These are phyloP conservation scores for Chorisops tibialis DNA, from an alignment of 2,888 invertebrate species.

Conservation along the genomic window DNA sequence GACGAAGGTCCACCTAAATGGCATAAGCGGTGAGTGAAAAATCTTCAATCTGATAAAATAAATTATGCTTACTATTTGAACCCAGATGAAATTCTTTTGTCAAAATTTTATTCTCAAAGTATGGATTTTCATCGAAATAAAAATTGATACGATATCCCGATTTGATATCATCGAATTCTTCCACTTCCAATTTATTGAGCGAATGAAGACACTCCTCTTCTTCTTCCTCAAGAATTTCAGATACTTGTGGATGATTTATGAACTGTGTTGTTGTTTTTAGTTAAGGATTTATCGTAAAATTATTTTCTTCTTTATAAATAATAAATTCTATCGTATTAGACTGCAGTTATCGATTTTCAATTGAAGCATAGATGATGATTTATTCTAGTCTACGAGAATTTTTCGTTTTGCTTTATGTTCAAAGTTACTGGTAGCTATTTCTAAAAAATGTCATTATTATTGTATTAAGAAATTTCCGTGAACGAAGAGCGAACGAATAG, in stretches of 20 bases:
- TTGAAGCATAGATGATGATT: no score
- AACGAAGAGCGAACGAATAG: no score
- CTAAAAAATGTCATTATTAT: no score
- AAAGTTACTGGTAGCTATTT: no score
- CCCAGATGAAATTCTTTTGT: slow-evolving; percentile 68
- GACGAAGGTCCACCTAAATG: slow-evolving; percentile 65
- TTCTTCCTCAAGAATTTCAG: slow-evolving; percentile 73
- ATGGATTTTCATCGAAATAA: slow-evolving; percentile 76
- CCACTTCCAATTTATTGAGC: slow-evolving; percentile 71
- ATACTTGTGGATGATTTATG: slow-evolving; percentile 82
- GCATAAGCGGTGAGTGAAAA: neutral
- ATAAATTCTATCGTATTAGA: no score
- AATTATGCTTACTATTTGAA: slow-evolving; percentile 44
- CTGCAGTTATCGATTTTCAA: no score
- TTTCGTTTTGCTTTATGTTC: no score
- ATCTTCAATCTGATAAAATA: slow-evolving; percentile 7
- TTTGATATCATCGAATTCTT: slow-evolving; percentile 84
- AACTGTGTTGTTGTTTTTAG: slow-evolving; percentile 52
- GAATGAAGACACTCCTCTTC: slow-evolving; percentile 77
- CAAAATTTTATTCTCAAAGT: slow-evolving; percentile 74
- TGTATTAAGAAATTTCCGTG: no score
- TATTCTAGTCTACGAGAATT: no score
- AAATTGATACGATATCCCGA: slow-evolving; percentile 78
- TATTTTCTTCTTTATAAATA: no score
- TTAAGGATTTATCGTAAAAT: slow-evolving; percentile 30